These are phyloP conservation scores for Tenebrosternarchus preto DNA, from an alignment of 2,113 vertebrate species.

Conservation along the genomic window DNA sequence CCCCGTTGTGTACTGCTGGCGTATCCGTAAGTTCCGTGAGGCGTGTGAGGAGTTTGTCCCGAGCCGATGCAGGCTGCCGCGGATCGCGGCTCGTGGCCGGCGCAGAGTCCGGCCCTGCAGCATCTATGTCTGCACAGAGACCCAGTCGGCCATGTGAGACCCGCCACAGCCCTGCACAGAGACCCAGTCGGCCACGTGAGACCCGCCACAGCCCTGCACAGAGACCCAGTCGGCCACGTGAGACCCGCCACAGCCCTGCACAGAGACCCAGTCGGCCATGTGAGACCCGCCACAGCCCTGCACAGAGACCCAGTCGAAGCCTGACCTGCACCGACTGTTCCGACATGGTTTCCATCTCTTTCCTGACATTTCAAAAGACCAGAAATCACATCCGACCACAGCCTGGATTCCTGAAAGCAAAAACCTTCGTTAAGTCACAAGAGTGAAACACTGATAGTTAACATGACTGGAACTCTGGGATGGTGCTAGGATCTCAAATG, in stretches of 20 bases:
- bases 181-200: neutral
- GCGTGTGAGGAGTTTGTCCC: slow-evolving; percentile 73
- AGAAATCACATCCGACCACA: neutral
- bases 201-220: no score
- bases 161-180: neutral
- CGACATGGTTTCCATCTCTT: no score
- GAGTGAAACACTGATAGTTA: no score
- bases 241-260: neutral
- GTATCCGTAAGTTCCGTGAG: slow-evolving; percentile 73
- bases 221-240: slow-evolving; percentile 45
- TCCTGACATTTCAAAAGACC: neutral
- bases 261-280: neutral
- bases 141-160: slow-evolving; percentile 62
- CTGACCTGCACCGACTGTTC: no score
- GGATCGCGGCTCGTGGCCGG: slow-evolving; percentile 64
- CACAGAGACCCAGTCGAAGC: neutral
- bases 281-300: no score
- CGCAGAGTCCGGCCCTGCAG: slow-evolving; percentile 70
- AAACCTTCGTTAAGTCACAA: no score
- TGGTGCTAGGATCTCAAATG: no score
- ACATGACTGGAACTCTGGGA: no score
- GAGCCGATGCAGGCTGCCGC: slow-evolving; percentile 69
- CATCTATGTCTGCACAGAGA: slow-evolving; percentile 65
- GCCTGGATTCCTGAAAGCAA: neutral
- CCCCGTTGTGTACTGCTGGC: slow-evolving; percentile 73